These are phyloP conservation scores for Microcaecilia unicolor DNA, from an alignment of 2,797 vertebrate genomes.

Conservation along the genomic window DNA sequence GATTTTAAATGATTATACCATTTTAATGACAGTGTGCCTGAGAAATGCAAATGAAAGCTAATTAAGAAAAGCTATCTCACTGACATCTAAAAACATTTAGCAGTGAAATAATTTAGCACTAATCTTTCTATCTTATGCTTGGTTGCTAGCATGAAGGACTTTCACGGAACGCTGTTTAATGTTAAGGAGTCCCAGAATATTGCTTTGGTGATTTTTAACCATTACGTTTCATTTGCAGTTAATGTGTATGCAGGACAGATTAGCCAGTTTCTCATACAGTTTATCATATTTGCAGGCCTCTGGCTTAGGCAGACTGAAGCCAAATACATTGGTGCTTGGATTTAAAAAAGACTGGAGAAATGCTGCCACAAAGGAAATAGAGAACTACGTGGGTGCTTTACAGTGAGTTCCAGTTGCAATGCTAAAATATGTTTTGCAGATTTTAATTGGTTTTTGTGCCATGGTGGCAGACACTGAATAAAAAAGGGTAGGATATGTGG, in stretches of 20 bases:
- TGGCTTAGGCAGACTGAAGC: conserved; percentile 89
- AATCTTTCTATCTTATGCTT: conserved; percentile 49
- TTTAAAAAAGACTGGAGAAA: conserved; percentile 89
- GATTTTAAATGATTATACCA: conserved; percentile 58
- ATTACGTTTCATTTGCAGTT: conserved; percentile 41
- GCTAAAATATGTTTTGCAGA: too few relatives aligned
- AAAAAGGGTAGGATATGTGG: too few relatives aligned
- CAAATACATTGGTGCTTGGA: conserved; percentile 87
- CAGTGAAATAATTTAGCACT: conserved; percentile 52
- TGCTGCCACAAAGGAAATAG: conserved; percentile 49
- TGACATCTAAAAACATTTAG: conserved; percentile 54
- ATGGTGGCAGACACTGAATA: too few relatives aligned
- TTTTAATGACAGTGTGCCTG: conserved; percentile 60
- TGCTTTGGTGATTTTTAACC: conserved; percentile 35
- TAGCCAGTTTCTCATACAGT: conserved; percentile 27
- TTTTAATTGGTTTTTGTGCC: too few relatives aligned
- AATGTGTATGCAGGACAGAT: conserved; percentile 4
- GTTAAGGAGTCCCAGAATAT: conserved; percentile 42
- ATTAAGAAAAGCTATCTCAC: conserved; percentile 55
- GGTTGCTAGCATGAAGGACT: conserved; percentile 49
- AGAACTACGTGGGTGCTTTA: conserved; percentile 83
- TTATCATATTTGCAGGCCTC: conserved; percentile 64
- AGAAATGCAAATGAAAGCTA: conserved; percentile 62
- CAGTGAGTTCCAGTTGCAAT: conserved; percentile 81
- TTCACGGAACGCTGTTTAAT: conserved; percentile 39